Conservation (phyloP, 2,113 vertebrate genomes). For the Passer domesticus region DNA sequence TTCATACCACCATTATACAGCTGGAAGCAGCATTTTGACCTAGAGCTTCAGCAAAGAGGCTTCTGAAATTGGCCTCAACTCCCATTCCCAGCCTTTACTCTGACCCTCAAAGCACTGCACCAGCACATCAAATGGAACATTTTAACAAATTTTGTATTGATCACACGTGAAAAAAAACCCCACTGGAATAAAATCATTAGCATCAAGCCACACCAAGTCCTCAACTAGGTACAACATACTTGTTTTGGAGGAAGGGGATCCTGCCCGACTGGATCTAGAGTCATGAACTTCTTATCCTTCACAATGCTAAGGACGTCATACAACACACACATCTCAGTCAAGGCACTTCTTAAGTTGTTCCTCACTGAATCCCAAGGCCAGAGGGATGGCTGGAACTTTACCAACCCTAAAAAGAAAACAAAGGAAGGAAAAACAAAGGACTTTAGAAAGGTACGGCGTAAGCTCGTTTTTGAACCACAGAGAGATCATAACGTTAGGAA, state of each 20-base stretch:
- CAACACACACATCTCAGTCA: constrained; percentile 97
- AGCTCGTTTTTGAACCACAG: neutral
- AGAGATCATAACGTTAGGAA: accelerated
- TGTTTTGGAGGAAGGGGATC: constrained; percentile 81
- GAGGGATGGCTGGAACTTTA: constrained; percentile 95
- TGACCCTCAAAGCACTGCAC: neutral
- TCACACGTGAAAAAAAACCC: accelerated
- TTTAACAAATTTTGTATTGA: accelerated
- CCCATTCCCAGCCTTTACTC: neutral
- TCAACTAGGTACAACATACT: constrained; percentile 5
- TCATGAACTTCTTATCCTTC: constrained; percentile 98
- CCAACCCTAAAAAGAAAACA: constrained; percentile 73
- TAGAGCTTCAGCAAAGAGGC: neutral
- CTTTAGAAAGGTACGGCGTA: accelerated
- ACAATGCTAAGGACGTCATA: constrained; percentile 94
- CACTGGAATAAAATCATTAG: neutral
- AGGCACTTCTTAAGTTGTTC: constrained; percentile 88
- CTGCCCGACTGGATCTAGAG: constrained; percentile 92
- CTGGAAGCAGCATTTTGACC: neutral
- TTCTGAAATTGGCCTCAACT: neutral
- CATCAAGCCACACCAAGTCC: neutral
- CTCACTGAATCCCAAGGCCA: constrained; percentile 99
- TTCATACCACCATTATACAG: neutral
- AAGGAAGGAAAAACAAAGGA: neutral
- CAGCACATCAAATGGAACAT: neutral